phyloP scores from a whole-genome alignment of 2,888 invertebrate genomes.

The Pterobdella sp. region DNA sequence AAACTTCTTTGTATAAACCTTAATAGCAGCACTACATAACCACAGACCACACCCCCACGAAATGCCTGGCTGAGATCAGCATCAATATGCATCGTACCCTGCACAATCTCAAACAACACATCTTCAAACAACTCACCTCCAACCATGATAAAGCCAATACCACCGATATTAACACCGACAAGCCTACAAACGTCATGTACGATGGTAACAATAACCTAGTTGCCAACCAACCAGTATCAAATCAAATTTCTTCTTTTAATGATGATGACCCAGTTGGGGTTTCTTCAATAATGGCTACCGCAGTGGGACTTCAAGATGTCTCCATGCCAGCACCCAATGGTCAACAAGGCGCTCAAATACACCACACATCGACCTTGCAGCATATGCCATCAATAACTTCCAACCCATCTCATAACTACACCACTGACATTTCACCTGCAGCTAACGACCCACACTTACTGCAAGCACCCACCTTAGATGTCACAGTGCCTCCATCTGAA shows the following conservation, averaged over 20 bases:
- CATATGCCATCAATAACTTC: background rate
- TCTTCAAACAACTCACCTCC: slow-evolving; percentile 3
- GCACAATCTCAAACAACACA: background rate
- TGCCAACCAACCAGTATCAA: too few species aligned
- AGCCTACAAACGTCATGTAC: background rate
- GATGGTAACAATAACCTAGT: too few species aligned
- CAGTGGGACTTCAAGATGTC: too few species aligned
- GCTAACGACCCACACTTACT: background rate
- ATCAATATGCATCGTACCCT: background rate
- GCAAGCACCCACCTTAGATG: background rate
- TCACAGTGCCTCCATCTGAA: background rate
- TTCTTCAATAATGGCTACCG: too few species aligned
- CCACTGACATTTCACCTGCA: background rate
- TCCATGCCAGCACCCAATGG: too few species aligned
- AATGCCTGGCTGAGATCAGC: background rate
- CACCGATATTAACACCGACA: background rate
- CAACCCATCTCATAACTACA: background rate
- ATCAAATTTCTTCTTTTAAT: too few species aligned
- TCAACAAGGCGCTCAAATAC: background rate
- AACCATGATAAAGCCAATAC: background rate
- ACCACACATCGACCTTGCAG: background rate
- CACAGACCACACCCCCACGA: background rate
- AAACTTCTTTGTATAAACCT: background rate
- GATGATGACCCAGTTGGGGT: too few species aligned
- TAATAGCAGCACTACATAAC: background rate